phyloP scores from a whole-genome alignment of 1,140 invertebrate species.

The Wiebesia pumilae region DNA sequence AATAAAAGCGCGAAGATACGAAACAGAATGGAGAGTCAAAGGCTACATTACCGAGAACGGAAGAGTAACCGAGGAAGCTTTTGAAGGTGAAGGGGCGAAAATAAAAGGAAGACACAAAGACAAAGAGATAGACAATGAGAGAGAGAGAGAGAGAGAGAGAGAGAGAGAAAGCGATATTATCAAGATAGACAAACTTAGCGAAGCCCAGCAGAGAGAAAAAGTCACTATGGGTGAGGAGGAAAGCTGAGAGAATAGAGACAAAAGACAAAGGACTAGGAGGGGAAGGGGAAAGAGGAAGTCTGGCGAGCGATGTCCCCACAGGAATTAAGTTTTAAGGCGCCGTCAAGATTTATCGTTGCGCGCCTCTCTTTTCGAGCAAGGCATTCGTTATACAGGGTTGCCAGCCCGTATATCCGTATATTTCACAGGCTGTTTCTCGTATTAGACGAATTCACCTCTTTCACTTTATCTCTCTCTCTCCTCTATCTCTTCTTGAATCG shows the following conservation, averaged over 20 bases:
- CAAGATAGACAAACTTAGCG: slow-evolving; percentile 40
- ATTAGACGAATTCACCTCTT: slow-evolving; percentile 41
- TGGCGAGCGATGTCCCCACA: slow-evolving; percentile 53
- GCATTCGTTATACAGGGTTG: slow-evolving; percentile 25
- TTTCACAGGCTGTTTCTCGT: slow-evolving; percentile 50
- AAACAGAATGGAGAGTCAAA: background rate
- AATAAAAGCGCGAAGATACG: background rate
- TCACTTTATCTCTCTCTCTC: slow-evolving; percentile 22
- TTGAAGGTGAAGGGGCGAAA: background rate
- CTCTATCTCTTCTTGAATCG: background rate
- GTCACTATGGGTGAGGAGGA: background rate
- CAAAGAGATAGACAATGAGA: no score
- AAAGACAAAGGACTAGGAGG: slow-evolving; percentile 8
- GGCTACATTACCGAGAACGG: background rate
- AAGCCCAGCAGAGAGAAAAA: slow-evolving; percentile 17
- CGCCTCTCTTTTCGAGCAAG: slow-evolving; percentile 24
- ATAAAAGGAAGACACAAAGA: background rate
- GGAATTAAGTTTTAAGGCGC: slow-evolving; percentile 64
- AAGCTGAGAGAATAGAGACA: slow-evolving; percentile 39
- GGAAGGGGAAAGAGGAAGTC: slow-evolving; percentile 5
- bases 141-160: background rate
- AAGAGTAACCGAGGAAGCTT: background rate
- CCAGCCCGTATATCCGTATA: slow-evolving; percentile 45
- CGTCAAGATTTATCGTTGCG: slow-evolving; percentile 58
- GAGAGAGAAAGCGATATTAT: slow-evolving; percentile 25